Base-by-base conservation (phyloP, 2,888 invertebrate genomes). In the Dascillus cervinus region DNA sequence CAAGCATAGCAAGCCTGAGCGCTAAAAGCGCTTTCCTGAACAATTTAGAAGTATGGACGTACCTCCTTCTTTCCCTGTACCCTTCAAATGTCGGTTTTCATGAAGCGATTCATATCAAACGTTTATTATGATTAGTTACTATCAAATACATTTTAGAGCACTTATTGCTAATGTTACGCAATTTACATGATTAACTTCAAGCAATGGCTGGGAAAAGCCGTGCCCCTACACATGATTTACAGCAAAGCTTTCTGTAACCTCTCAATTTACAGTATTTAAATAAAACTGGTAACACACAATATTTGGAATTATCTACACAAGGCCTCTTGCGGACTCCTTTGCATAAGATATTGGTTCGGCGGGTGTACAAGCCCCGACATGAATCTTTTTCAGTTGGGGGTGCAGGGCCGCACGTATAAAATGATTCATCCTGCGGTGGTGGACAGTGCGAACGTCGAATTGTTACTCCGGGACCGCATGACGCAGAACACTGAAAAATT, bases 401-500 rank as follows among this genome's bases (percentile, higher is more conserved):
- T 23, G 62, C 63, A 2, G 69, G 62, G 0, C 75, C 77, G 50
- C 79, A 79, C 1, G 69, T 63, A 37, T 56, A 64, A 4, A 58
- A 52, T 13, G 52, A 47, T 44, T 67, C 63, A 1, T 66, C 70
- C 33, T 68, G 60, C 0, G 67, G 47, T 0, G 72, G 71, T 0
- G 72, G 69, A 43, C 79, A 79, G 2, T 65, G 53, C 0, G 73
- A 62, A 1, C 72, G 69, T 2, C 75, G 66, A 1, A 65, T 64
- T 6, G 75, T 71, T 2, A 72, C 50, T 1, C 78, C 78, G 1
- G 66, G 65, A 1, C 77, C 78, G 47, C 78, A 79, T 1, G 67
- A 70, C 19, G 70, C 63, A 1, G 78, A 78, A 56, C 80, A 80
- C 78, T 79, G 52, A n/a, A 56, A 59, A 41, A 26, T 30, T n/a